phyloP scores from a whole-genome alignment of 2,113 vertebrate genomes.

The Sclerurus mexicanus region DNA sequence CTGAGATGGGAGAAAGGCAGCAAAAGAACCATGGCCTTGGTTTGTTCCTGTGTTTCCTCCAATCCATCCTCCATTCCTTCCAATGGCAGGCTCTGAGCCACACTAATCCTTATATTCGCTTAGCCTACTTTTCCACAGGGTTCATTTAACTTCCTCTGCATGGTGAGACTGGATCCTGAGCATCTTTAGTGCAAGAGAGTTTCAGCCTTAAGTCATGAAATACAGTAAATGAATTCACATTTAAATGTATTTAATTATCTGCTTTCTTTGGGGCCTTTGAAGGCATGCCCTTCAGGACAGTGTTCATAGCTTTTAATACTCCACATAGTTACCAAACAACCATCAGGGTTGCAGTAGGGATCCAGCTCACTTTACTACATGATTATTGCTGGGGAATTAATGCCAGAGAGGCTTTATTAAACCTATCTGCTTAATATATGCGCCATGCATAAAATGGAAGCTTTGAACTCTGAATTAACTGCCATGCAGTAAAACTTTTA shows the following conservation, averaged over 20 bases:
- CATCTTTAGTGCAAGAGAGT: not conserved
- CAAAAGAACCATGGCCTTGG: not conserved
- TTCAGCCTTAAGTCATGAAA: not conserved
- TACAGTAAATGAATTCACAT: not conserved
- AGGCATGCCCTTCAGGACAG: not conserved
- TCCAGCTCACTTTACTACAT: not conserved
- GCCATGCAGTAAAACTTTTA: not conserved
- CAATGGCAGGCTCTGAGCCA: not conserved
- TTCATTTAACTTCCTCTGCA: not conserved
- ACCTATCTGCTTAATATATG: not conserved
- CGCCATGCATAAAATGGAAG: not conserved
- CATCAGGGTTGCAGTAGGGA: not conserved
- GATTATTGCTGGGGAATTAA: not conserved
- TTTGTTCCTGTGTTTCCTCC: not conserved
- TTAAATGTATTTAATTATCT: not conserved
- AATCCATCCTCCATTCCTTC: not conserved
- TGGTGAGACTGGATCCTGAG: not conserved
- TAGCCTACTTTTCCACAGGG: not conserved
- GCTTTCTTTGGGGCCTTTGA: not conserved
- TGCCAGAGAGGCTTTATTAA: not conserved
- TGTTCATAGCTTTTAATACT: not conserved
- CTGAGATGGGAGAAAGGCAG: not conserved
- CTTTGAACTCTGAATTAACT: not conserved
- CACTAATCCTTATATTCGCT: not conserved
- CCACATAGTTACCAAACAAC: not conserved